Evolutionary conservation across 2,888 invertebrate genomes (phyloP), one percentile per base, ranked within the genome.

Genomic region (Sympetrum striolatum): DNA sequence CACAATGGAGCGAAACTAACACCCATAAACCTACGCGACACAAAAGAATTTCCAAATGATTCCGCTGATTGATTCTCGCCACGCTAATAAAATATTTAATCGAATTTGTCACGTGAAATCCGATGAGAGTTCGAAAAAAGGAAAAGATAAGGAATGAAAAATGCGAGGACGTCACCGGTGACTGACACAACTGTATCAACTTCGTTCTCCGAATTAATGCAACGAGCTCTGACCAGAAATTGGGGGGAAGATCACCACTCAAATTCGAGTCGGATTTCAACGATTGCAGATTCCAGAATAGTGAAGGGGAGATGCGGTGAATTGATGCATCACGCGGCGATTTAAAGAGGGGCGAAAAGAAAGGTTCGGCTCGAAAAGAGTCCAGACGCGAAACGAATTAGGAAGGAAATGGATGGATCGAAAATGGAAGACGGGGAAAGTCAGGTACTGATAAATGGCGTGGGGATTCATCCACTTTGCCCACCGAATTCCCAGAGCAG

Each of bases 391-490:
- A 64, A 64, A 64, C 64, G 64, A 64, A 64, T 22, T 64, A 64
- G 64, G 64, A 64, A 64, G 64, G 64, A 60, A 60, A 15, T 60
- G 60, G 60, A 64, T 64, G 12, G 64, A 64, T 64, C 10, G n/a
- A 35, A 22, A 58, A 15, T 15, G 48, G 81, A 81, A 48, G 81
- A 48, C 81, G 25, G 44, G 44, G 44, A 44, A 48, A 25, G 81
- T 44, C 25, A 48, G 53, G 81, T n/a, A 48, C 58, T 82, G 82
- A 82, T 82, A 44, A 82, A 82, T 82, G 82, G 82, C 35, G 58
- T 58, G 58, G 82, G 82, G 58, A 82, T 82, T 82, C 82, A 82
- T 82, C 82, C 82, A 60, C 82, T 82, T 60, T 82, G 82, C 82
- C 82, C 82, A 58, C 58, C 58, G 58, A 22, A 82, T 82, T 82